Conservation (phyloP, 2,797 vertebrate genomes). For the Cichlasoma orientale region DNA sequence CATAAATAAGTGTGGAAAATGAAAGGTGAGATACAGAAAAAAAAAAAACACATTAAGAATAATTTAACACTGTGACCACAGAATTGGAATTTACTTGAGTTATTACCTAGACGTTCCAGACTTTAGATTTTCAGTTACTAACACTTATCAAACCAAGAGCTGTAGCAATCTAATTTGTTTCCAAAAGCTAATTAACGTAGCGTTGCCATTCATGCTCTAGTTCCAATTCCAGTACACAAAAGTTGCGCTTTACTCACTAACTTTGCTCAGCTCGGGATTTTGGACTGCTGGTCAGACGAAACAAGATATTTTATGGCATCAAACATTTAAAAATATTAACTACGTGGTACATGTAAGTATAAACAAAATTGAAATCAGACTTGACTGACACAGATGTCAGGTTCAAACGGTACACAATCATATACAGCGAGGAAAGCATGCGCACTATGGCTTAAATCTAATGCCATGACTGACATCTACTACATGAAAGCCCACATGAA, state of each 20-base stretch:
- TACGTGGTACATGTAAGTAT: not conserved
- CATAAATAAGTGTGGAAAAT: not conserved
- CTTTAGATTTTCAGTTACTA: not conserved
- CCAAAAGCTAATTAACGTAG: not conserved
- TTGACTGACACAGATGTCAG: not conserved
- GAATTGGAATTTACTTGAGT: not conserved
- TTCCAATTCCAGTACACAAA: not conserved
- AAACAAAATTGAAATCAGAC: not conserved
- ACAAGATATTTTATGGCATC: not conserved
- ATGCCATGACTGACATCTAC: not conserved
- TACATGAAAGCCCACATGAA: slow-evolving; percentile 4
- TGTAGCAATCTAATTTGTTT: not conserved
- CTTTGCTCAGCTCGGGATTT: not conserved
- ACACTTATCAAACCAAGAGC: not conserved
- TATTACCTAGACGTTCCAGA: not conserved
- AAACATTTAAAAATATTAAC: not conserved
- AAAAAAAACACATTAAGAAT: not conserved
- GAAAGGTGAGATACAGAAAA: not conserved
- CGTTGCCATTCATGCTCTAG: not conserved
- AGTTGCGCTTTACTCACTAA: not conserved
- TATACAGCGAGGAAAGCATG: not conserved
- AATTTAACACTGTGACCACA: not conserved
- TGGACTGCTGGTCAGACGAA: not conserved
- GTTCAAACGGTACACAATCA: not conserved
- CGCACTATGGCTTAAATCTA: not conserved